Evolutionary conservation across 2,113 vertebrate species (phyloP).

Genomic region (Orientallactaga bullata): DNA sequence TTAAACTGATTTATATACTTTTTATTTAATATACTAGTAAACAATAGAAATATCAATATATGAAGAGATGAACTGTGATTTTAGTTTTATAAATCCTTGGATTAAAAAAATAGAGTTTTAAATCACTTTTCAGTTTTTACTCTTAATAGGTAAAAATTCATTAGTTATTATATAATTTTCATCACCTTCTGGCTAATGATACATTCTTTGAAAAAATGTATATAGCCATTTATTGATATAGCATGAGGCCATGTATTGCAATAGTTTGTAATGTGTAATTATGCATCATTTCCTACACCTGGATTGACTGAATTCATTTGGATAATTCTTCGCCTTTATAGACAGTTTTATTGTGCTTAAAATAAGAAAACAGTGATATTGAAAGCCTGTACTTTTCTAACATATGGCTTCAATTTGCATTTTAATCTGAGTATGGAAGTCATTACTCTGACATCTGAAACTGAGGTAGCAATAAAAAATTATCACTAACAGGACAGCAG

Average conservation of each 20-base stretch:
- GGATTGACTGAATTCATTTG: slow-evolving; percentile 42
- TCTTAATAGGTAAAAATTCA: slow-evolving; percentile 53
- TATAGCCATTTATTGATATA: not conserved
- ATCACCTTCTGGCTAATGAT: not conserved
- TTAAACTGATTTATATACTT: not conserved
- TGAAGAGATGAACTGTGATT: slow-evolving; percentile 46
- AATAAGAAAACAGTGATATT: slow-evolving; percentile 79
- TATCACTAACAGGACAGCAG: slow-evolving; percentile 95
- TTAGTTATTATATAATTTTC: slow-evolving; percentile 68
- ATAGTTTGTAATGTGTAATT: slow-evolving; percentile 50
- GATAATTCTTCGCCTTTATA: slow-evolving; percentile 51
- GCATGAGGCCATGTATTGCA: not conserved
- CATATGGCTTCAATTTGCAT: slow-evolving; percentile 95
- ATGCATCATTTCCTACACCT: slow-evolving; percentile 26
- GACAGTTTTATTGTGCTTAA: slow-evolving; percentile 70
- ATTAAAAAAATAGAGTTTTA: slow-evolving; percentile 52
- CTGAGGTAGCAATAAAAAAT: slow-evolving; percentile 94
- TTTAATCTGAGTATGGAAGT: slow-evolving; percentile 94
- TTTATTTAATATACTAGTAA: slow-evolving; percentile 7
- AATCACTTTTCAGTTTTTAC: slow-evolving; percentile 10
- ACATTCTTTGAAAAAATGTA: not conserved
- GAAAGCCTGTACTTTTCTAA: slow-evolving; percentile 78
- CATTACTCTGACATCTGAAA: slow-evolving; percentile 94
- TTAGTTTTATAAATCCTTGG: slow-evolving; percentile 42
- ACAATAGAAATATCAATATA: not conserved